Evolutionary conservation across 2,113 vertebrate species (phyloP), one percentile per base, ranked within the genome.

Genomic region (Fulica atra): DNA sequence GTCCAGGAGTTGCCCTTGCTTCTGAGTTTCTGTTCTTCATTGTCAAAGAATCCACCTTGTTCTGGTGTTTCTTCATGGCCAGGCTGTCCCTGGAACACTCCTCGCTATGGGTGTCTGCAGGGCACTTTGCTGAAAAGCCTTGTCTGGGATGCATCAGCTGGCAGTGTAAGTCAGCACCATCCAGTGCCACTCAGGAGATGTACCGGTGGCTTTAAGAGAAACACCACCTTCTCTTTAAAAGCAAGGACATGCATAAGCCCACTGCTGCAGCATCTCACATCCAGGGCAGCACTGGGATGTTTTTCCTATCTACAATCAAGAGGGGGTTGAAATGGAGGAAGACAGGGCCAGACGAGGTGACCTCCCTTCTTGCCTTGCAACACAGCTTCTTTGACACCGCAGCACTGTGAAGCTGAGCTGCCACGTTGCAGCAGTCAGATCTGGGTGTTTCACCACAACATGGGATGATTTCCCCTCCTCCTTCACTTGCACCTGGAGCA

Each of bases 371-470:
- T 16, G n/a, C 40, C 70, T 24, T 38, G 18, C 19, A 53, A 1
- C 21, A 4, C 36, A 14, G 46, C 17, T n/a, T 16, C 19, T 57
- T 57, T 33, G n/a, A 21, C 4, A 4, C 24, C 40, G 7, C 44
- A 61, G 81, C n/a, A 20, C 1, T 6, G 51, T 56, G 60, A 35
- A 61, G 31, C 65, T 16, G 42, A 92, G 53, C 82, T 70, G 59
- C 42, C 1, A 0, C 2, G 2, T 57, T 20, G 59, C 76, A 28
- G 63, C 5, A 0, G 20, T n/a, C 73, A 56, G 50, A 40, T 61
- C 46, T 24, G 42, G 25, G 21, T 7, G 21, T 84, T 77, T 50
- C 83, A 46, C 33, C 3, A 0, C 24, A 26, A 10, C 0, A 1
- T 21, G 29, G 24, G 4, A 21, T 48, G n/a, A 7, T 78, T 80